These are phyloP conservation scores for Theodoxus fluviatilis DNA, from an alignment of 2,888 invertebrate species.

Conservation along the genomic window DNA sequence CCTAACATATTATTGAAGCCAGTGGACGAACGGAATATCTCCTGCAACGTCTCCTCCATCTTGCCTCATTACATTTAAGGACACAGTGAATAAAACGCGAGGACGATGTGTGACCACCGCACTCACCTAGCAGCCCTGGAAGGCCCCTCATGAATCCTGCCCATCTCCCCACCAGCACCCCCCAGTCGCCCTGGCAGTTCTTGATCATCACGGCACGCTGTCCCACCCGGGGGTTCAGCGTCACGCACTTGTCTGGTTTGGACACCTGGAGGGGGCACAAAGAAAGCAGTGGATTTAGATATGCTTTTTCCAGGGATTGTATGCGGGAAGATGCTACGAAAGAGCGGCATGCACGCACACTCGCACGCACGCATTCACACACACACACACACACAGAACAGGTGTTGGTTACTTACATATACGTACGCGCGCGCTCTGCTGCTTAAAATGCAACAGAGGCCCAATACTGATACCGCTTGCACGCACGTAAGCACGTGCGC, in stretches of 20 bases:
- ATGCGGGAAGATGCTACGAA: background rate
- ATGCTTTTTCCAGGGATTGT: background rate
- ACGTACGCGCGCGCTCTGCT: no score
- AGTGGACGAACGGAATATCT: background rate
- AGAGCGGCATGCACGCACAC: constrained; percentile 5
- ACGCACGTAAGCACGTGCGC: no score
- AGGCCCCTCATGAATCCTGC: constrained; percentile 62
- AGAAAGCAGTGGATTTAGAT: background rate
- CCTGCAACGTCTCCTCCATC: no score
- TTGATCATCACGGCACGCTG: constrained; percentile 67
- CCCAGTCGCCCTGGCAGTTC: constrained; percentile 68
- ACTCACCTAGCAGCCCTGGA: constrained; percentile 52
- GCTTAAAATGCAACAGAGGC: no score
- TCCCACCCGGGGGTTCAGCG: constrained; percentile 63
- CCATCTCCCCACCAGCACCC: constrained; percentile 67
- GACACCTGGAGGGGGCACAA: constrained; percentile 38
- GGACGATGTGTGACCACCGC: background rate
- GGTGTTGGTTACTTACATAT: no score
- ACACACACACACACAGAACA: constrained; percentile 1
- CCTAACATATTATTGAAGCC: background rate
- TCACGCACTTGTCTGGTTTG: constrained; percentile 52
- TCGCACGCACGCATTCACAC: background rate
- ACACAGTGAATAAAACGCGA: background rate
- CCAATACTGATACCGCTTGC: no score
- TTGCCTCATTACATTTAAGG: no score